Percentiles rank a stretch among this genome's conserved stretches.
phyloP scores from a whole-genome alignment of 35 echinoderm and acorn worm species.

The Patiria miniata region DNA sequence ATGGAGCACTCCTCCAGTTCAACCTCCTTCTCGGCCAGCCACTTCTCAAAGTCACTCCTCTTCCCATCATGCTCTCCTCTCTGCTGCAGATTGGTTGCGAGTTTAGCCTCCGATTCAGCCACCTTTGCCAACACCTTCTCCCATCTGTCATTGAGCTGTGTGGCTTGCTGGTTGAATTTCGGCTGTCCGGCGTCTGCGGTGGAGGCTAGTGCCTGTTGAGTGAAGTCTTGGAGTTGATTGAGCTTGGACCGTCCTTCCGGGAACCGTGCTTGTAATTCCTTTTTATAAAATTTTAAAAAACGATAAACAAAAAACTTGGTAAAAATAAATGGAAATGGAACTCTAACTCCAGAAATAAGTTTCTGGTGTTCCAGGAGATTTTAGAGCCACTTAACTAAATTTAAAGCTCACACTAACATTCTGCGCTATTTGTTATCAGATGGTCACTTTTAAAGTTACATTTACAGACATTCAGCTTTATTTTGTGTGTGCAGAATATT shows the following conservation, averaged over 20 bases:
- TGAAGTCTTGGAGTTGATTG: slow-evolving; percentile 40
- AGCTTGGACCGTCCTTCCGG: slow-evolving; percentile 38
- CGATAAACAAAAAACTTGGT: not conserved
- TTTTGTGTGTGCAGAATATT: too few relatives aligned
- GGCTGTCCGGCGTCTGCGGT: slow-evolving; percentile 53
- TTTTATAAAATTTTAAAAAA: slow-evolving; percentile 4
- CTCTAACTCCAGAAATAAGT: too few relatives aligned
- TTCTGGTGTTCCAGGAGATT: too few relatives aligned
- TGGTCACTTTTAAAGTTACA: too few relatives aligned
- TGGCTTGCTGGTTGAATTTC: slow-evolving; percentile 30
- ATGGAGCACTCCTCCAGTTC: slow-evolving; percentile 13
- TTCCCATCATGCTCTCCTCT: slow-evolving; percentile 42
- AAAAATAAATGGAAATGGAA: too few relatives aligned
- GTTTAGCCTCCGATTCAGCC: slow-evolving; percentile 33
- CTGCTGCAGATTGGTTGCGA: slow-evolving; percentile 25
- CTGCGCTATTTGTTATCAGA: too few relatives aligned
- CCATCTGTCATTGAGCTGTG: slow-evolving; percentile 28
- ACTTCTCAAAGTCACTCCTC: slow-evolving; percentile 26
- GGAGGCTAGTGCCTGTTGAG: slow-evolving; percentile 39
- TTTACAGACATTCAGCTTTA: too few relatives aligned
- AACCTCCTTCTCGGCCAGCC: slow-evolving; percentile 51
- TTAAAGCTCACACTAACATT: too few relatives aligned
- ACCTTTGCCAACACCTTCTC: slow-evolving; percentile 17
- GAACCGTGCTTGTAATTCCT: slow-evolving; percentile 34
- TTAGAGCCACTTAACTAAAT: too few relatives aligned